These are phyloP conservation scores for Lepidocyrtinus sp. DNA, from an alignment of 2,888 invertebrate genomes.

Conservation along the genomic window DNA sequence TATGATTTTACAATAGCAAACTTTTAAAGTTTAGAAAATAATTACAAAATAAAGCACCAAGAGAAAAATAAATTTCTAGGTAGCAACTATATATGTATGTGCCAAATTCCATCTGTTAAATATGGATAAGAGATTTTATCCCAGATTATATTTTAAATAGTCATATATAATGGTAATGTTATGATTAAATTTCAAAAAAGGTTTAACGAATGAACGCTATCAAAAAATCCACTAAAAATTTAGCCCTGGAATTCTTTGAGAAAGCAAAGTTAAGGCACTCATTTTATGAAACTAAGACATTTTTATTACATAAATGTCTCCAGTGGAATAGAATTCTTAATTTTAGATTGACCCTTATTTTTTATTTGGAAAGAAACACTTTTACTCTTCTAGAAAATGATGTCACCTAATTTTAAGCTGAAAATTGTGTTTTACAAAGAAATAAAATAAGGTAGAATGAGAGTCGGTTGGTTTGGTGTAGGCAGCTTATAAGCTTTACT, in stretches of 20 bases:
- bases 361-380: background rate
- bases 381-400: conserved; percentile 6
- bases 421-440: conserved; percentile 5
- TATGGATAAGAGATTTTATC: background rate
- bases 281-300: too few relatives aligned
- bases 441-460: conserved; percentile 1
- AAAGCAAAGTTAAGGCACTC: background rate
- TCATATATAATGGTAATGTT: background rate
- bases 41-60: too few relatives aligned
- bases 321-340: background rate
- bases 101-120: too few relatives aligned
- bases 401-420: conserved; percentile 2
- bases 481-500: conserved; percentile 8
- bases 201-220: background rate
- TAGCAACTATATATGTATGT: too few relatives aligned
- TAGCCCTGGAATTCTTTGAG: too few relatives aligned
- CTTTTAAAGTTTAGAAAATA: too few relatives aligned
- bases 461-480: background rate
- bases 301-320: conserved; percentile 17
- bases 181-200: background rate
- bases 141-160: background rate
- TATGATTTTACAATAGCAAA: too few relatives aligned
- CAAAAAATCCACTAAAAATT: background rate
- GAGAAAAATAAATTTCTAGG: too few relatives aligned
- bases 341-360: background rate